These are phyloP conservation scores for Neocrepidodera transversa DNA, from an alignment of 2,888 invertebrate species.

Conservation along the genomic window DNA sequence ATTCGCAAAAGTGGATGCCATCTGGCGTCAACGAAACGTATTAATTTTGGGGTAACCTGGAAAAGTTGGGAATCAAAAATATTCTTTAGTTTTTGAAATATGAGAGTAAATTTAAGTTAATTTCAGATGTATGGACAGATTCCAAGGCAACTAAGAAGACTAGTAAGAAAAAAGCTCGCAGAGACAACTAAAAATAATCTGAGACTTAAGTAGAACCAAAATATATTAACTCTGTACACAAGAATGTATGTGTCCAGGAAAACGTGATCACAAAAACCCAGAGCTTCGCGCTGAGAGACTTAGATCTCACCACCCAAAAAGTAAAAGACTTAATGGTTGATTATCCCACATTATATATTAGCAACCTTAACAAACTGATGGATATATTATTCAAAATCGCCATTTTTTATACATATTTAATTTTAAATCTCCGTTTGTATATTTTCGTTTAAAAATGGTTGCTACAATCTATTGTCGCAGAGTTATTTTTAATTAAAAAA, in stretches of 20 bases:
- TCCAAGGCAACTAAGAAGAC: constrained; percentile 73
- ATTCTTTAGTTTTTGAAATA: too few relatives aligned
- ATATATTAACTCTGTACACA: constrained; percentile 25
- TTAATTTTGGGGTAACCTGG: too few relatives aligned
- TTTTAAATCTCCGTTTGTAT: too few relatives aligned
- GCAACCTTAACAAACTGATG: not conserved
- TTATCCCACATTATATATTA: constrained; percentile 9
- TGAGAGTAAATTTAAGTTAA: too few relatives aligned
- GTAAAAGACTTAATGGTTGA: constrained; percentile 34
- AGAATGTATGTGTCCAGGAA: constrained; percentile 5
- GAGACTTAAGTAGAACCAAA: constrained; percentile 16
- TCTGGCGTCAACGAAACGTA: too few relatives aligned
- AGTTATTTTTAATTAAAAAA: too few relatives aligned
- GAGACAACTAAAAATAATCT: constrained; percentile 65
- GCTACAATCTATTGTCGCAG: too few relatives aligned
- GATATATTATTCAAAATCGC: too few relatives aligned
- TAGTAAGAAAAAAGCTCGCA: constrained; percentile 78
- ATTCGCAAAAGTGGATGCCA: too few relatives aligned
- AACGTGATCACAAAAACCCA: constrained; percentile 44
- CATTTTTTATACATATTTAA: not conserved
- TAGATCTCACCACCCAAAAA: constrained; percentile 38
- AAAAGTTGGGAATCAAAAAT: too few relatives aligned
- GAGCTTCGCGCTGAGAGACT: constrained; percentile 50
- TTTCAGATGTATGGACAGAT: constrained; percentile 76
- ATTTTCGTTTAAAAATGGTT: too few relatives aligned